Conservation (phyloP, 2,888 invertebrate genomes). For the Oligia strigilis region DNA sequence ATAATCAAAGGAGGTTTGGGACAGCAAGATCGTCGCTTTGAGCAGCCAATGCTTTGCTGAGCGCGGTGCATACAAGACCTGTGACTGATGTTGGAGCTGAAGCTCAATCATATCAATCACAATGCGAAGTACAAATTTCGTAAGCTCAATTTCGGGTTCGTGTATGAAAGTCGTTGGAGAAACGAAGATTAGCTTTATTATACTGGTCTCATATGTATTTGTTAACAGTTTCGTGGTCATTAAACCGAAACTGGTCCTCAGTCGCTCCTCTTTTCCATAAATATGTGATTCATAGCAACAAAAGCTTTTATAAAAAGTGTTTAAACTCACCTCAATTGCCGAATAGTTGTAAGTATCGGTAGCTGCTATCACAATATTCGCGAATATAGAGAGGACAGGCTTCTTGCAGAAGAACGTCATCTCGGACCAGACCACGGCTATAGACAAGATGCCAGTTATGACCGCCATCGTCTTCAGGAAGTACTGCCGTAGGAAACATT, state of each 20-base stretch:
- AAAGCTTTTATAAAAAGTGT: slow-evolving; percentile 11
- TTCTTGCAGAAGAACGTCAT: slow-evolving; percentile 98
- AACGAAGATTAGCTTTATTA: neutral
- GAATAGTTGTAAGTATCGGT: slow-evolving; percentile 96
- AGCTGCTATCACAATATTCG: slow-evolving; percentile 96
- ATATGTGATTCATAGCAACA: neutral
- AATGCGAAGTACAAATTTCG: neutral
- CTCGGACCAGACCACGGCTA: slow-evolving; percentile 99
- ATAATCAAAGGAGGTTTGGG: neutral
- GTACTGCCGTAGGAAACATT: slow-evolving; percentile 95
- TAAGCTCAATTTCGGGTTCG: too few species aligned
- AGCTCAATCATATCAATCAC: too few species aligned
- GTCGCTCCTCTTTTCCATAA: too few species aligned
- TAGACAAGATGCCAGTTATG: slow-evolving; percentile 94
- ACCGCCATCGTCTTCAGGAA: slow-evolving; percentile 94
- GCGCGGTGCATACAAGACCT: neutral
- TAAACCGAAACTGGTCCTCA: too few species aligned
- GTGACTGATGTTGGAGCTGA: neutral
- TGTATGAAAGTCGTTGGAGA: too few species aligned
- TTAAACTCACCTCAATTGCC: slow-evolving; percentile 95
- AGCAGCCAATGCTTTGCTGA: neutral
- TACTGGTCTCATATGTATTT: neutral
- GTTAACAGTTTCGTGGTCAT: neutral
- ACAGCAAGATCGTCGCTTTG: neutral
- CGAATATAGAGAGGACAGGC: slow-evolving; percentile 98